Base-by-base conservation (phyloP, 2,888 invertebrate genomes). In the Apamea sordens region DNA sequence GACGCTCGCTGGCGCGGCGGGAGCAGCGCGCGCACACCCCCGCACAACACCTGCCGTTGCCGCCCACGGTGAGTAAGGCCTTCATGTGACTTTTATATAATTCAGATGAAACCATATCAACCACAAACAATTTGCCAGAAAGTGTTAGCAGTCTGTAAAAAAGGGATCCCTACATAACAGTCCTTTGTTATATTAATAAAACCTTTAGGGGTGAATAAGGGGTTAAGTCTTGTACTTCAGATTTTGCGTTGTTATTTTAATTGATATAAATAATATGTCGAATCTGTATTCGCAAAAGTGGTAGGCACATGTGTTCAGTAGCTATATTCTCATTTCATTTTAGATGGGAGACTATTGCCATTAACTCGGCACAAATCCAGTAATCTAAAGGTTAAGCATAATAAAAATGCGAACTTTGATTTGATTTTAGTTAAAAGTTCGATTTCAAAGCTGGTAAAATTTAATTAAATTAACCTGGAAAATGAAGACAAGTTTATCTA, bases 21-120 rank as follows among this genome's bases (percentile, higher is more conserved):
- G 97, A 97, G 84, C 94, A 95, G 89, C 95, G 96, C 70, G 91
- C 94, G 67, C 94, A 93, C 61, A 92, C 94, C 67, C 93, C 96
- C 59, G 89, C 93, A 56, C 95, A 94, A 81, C 95, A 95, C 83
- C 89, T 95, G 85, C 95, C 96, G 32, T 90, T 95, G 63, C 94
- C 96, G 73, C 94, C 94, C 50, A 96, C 96, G 93, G 96, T 96
- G 86, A 95, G 93, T 92, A 82, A 47, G 0, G 28, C 63, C 53
- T 63, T 50, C 63, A 36, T 36, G 32, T 44, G 24, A 81, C 59
- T 75, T 80, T 53, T 68, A 68, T 47, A 63, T 79, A 69, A 76
- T 21, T 76, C 28, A 41, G 36, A 68, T 41, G n/a, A 76, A 80
- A 69, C 47, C 68, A 64, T 74, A 56, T 47, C 28, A 63, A 69